These are phyloP conservation scores for Semaprochilodus insignis DNA, from an alignment of 2,797 vertebrate genomes.

Conservation along the genomic window DNA sequence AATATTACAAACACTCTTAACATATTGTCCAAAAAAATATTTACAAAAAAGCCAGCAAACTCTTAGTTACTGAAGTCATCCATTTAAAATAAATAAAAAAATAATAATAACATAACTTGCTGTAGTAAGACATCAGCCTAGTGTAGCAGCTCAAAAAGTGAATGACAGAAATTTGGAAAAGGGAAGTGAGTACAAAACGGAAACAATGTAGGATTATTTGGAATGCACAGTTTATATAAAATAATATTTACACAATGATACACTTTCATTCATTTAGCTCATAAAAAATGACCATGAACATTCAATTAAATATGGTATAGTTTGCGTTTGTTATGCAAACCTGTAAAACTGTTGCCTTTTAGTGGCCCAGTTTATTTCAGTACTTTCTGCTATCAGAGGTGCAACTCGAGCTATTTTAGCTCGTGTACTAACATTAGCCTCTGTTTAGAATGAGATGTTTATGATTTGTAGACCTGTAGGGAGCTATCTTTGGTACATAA, in stretches of 20 bases:
- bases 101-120: constrained; percentile 12
- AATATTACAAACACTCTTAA: constrained; percentile 19
- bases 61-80: background rate
- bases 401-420: background rate
- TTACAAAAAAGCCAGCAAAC: constrained; percentile 26
- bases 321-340: constrained; percentile 28
- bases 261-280: constrained; percentile 15
- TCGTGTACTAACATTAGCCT: constrained; percentile 28
- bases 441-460: constrained; percentile 17
- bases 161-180: constrained; percentile 7
- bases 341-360: constrained; percentile 4
- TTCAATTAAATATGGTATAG: constrained; percentile 17
- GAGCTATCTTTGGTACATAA: constrained; percentile 37
- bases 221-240: constrained; percentile 31
- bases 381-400: constrained; percentile 17
- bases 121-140: constrained; percentile 16
- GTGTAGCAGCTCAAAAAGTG: constrained; percentile 21
- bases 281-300: constrained; percentile 13
- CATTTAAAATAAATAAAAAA: constrained; percentile 28
- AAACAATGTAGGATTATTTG: constrained; percentile 11
- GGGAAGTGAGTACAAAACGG: constrained; percentile 4
- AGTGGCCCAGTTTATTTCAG: constrained; percentile 18
- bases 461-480: constrained; percentile 38
- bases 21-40: constrained; percentile 16
- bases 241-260: constrained; percentile 40